Base-by-base conservation (phyloP, 2,888 invertebrate species). In the Cheilosia pagana region DNA sequence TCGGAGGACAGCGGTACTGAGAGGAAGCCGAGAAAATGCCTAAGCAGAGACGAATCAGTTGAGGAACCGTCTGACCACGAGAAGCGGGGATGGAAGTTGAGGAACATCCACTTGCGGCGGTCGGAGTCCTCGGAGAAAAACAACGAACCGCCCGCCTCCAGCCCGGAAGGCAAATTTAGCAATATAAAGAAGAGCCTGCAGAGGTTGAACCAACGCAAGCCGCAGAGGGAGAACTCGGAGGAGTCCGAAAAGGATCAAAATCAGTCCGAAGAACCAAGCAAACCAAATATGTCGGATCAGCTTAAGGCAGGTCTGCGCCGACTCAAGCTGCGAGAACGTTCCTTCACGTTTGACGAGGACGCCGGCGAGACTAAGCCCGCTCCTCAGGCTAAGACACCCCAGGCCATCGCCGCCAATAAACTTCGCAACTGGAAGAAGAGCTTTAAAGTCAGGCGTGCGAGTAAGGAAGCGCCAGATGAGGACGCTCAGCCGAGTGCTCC, bases 401-500 rank as follows among this genome's bases (percentile, higher is more conserved):
- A 71, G 28, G 50, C 74, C 3, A 21, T 62, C 0, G 16, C 70
- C 10, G 70, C 85, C 1, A 87, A 72, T 45, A 90, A 89, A 28
- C 76, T 91, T 12, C 89, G 88, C 71, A 87, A 89, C 68, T 90
- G 90, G 90, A 89, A 89, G 43, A 90, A 89, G 50, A 90, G 89
- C 28, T 88, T 91, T 53, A 90, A 88, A 45, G 10, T 45, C 4
- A 88, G 86, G 19, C 82, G 81, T 21, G 62, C 85, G n/a, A 65
- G 19, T 23, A 72, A 79, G 10, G 25, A 14, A 3, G 39, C 53
- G 7, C 25, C 72, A 1, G 79, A 83, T 3, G 83, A 83, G 35
- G 74, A 67, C 3, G 16, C 62, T 28, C 55, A 39, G 35, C 21
- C 25, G 1, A 12, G 70, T 2, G 77, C 82, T 19, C 45, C 63